Evolutionary conservation across 2,888 invertebrate genomes (phyloP).

Genomic region (Polyploca ridens): DNA sequence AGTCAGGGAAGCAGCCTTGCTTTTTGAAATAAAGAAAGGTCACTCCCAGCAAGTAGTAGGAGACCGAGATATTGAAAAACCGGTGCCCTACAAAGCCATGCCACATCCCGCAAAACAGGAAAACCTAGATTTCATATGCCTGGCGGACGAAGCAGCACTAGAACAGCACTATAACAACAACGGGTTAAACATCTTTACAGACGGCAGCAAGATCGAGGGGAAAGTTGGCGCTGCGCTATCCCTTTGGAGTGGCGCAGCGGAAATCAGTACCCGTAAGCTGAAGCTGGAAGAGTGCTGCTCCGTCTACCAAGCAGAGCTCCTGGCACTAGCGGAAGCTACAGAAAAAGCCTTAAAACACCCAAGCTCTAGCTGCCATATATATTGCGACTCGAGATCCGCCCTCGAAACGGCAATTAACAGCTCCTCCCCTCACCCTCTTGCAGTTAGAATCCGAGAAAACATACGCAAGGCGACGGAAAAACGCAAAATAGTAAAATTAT

Average conservation of each 20-base stretch:
- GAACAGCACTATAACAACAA: conserved; percentile 7
- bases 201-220: conserved; percentile 28
- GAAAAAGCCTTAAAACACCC: background rate
- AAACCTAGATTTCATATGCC: too few species aligned
- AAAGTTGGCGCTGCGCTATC: conserved; percentile 27
- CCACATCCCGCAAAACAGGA: conserved; percentile 16
- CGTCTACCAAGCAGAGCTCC: conserved; percentile 28
- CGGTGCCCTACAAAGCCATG: conserved; percentile 7
- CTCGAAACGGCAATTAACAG: background rate
- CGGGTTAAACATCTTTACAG: conserved; percentile 21
- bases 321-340: conserved; percentile 2
- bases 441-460: too few species aligned
- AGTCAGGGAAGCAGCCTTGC: too few species aligned
- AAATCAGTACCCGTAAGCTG: conserved; percentile 10
- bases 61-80: too few species aligned
- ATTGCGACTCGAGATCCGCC: conserved; percentile 25
- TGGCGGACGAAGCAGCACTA: background rate
- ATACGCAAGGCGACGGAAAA: too few species aligned
- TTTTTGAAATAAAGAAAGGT: too few species aligned
- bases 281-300: conserved; percentile 15
- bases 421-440: background rate
- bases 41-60: too few species aligned
- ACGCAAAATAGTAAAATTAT: too few species aligned
- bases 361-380: background rate
- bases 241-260: conserved; percentile 21